Percentiles rank a stretch among this genome's conserved stretches.
Conservation (phyloP, 1,140 invertebrate genomes). For the Drosophila sucinea region DNA sequence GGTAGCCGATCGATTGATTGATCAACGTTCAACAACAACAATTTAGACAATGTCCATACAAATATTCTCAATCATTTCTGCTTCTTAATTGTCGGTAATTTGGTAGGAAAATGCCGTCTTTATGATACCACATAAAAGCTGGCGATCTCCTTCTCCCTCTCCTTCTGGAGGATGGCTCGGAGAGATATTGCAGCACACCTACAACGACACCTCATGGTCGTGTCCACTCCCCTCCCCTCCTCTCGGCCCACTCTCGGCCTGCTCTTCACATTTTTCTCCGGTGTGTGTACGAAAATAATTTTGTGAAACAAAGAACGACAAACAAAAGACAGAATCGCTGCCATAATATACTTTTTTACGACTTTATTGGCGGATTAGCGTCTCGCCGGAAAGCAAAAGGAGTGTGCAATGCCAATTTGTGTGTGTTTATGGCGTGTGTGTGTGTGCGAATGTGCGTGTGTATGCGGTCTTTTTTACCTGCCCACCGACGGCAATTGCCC, state of each 20-base stretch:
- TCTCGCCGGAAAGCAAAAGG: slow-evolving; percentile 74
- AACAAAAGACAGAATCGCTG: slow-evolving; percentile 9
- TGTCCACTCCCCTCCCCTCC: neutral
- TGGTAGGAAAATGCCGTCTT: too few species aligned
- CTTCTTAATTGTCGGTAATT: too few species aligned
- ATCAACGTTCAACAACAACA: too few species aligned
- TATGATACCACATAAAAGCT: too few species aligned
- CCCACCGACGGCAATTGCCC: slow-evolving; percentile 5
- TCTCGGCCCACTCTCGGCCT: neutral
- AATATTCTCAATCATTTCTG: too few species aligned
- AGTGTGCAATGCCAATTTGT: slow-evolving; percentile 62
- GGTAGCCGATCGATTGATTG: too few species aligned
- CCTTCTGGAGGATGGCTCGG: too few species aligned
- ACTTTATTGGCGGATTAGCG: slow-evolving; percentile 76
- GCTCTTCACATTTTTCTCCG: slow-evolving; percentile 24
- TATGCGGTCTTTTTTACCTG: slow-evolving; percentile 45
- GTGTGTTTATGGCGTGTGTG: slow-evolving; percentile 17
- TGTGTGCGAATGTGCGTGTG: slow-evolving; percentile 12
- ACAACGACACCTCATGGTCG: slow-evolving; percentile 21
- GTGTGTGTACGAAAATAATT: slow-evolving; percentile 72
- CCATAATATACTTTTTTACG: slow-evolving; percentile 65
- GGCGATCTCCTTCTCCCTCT: too few species aligned
- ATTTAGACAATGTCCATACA: too few species aligned
- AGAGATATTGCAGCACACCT: slow-evolving; percentile 1
- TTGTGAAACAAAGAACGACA: slow-evolving; percentile 38